Evolutionary conservation across 2,888 invertebrate species (phyloP).

Genomic region (Caenorhabditis sp.): DNA sequence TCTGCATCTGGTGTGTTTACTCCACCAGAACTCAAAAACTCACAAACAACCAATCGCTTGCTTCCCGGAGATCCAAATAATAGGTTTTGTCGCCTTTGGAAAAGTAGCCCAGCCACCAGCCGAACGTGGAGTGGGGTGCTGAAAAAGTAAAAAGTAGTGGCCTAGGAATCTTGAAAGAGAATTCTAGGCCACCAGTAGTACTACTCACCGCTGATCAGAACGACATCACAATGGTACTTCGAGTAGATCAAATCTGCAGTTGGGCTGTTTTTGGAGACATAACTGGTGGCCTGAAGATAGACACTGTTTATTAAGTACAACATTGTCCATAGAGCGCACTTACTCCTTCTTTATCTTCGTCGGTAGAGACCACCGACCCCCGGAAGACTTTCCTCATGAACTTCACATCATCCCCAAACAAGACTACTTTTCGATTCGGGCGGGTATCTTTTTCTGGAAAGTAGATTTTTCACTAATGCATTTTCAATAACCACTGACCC

Average conservation of each 20-base stretch:
- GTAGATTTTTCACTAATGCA: too few relatives aligned
- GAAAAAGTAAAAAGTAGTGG: too few relatives aligned
- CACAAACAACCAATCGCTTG: constrained; percentile 16
- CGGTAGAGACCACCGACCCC: background rate
- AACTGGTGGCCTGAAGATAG: background rate
- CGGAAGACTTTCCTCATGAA: constrained; percentile 12
- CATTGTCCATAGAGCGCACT: background rate
- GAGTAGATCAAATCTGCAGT: constrained; percentile 12
- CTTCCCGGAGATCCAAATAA: constrained; percentile 9
- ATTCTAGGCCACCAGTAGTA: too few relatives aligned
- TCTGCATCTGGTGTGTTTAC: too few relatives aligned
- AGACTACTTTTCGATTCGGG: background rate
- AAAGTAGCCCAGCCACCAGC: constrained; percentile 35
- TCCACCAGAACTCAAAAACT: background rate
- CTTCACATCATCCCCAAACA: constrained; percentile 14
- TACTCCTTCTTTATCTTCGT: background rate
- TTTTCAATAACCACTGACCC: too few relatives aligned
- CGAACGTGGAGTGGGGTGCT: constrained; percentile 28
- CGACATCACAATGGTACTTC: constrained; percentile 17
- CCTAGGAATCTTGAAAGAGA: background rate
- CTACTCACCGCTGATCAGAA: constrained; percentile 12
- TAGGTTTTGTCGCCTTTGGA: constrained; percentile 17
- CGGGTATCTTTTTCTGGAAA: background rate
- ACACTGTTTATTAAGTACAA: too few relatives aligned
- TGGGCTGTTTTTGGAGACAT: constrained; percentile 8